Base-by-base conservation (phyloP, 30 jellyfish, hydroid and myxozoan species). In the Chironex yamaguchii region DNA sequence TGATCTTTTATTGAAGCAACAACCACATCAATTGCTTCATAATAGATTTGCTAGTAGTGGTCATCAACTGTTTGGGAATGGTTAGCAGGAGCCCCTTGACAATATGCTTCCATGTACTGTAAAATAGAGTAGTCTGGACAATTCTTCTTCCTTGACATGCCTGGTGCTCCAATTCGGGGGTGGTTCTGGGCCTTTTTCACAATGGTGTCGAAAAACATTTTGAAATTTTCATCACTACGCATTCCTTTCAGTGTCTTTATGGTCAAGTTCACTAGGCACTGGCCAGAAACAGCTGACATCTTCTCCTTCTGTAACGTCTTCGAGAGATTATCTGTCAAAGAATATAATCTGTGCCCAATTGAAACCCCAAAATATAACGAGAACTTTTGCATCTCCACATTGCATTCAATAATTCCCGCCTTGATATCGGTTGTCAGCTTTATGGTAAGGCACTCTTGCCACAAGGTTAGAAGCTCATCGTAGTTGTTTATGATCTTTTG, bases 251-350 rank as follows among this genome's bases (percentile, higher is more conserved):
- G 24, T 25, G 94, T 84, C 26, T 84, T 25, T 23, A 42, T 50
- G 4, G 94, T 84, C 62, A 82, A 53, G n/a, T 24, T 36, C n/a
- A 70, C 89, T 20, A 36, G 80, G 62, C 89, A 49, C 29, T 84
- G 65, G 32, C 94, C 94, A 24, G 58, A 17, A n/a, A 84, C 52
- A 84, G 94, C 94, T 9, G 76, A 53, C 89, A 84, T 84, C 67
- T 71, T 84, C 69, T 84, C 82, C 32, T 53, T 49, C 33, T 84
- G 94, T 64, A 84, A 67, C 29, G 90, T 84, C 52, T 69, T 84
- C 32, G 94, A 84, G 26, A 84, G 53, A 69, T 84, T 68, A 73
- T 84, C 94, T 12, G 94, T 84, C 14, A 29, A 35, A 62, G 80
- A 27, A 36, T 48, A 84, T 54, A 84, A 63, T 71, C 81, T 84